A percentile compares a stretch with the other conserved stretches of the same genome.
Conservation (phyloP, 2,113 vertebrate genomes). For the Apteryx mantelli region DNA sequence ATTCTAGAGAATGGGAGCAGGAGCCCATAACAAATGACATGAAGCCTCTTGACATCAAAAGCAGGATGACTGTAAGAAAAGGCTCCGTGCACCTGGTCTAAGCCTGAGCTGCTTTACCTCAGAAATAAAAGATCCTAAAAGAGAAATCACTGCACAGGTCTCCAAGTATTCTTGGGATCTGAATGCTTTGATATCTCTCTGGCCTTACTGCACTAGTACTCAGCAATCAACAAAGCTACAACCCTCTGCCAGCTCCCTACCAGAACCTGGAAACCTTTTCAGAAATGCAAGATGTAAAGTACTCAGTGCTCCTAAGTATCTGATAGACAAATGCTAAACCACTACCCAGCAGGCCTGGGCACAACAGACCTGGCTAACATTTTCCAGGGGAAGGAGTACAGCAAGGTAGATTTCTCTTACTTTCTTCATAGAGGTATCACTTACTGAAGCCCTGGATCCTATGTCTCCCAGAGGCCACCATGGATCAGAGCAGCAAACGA, state of each 20-base stretch:
- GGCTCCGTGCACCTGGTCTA: conserved; percentile 14
- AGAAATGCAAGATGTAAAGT: not conserved
- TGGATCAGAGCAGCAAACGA: not conserved
- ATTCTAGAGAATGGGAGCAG: conserved; percentile 64
- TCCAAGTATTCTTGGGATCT: not conserved
- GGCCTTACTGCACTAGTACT: not conserved
- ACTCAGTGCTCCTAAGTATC: not conserved
- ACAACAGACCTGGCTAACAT: not conserved
- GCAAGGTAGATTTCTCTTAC: not conserved
- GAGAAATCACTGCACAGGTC: conserved; percentile 2
- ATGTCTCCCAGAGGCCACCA: not conserved
- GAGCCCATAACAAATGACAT: conserved; percentile 51
- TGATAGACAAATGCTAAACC: not conserved
- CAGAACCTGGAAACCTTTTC: not conserved
- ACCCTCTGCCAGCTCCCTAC: not conserved
- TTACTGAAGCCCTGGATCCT: not conserved
- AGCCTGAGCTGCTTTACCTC: not conserved
- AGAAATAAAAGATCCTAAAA: conserved; percentile 8
- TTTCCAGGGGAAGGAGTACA: not conserved
- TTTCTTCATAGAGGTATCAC: not conserved
- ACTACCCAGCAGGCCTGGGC: not conserved
- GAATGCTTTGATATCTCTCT: not conserved
- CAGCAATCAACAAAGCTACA: not conserved
- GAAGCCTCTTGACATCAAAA: conserved; percentile 58
- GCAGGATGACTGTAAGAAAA: conserved; percentile 45